These are phyloP conservation scores for Sebastes steindachneri DNA, from an alignment of 2,797 vertebrate genomes.

Conservation along the genomic window DNA sequence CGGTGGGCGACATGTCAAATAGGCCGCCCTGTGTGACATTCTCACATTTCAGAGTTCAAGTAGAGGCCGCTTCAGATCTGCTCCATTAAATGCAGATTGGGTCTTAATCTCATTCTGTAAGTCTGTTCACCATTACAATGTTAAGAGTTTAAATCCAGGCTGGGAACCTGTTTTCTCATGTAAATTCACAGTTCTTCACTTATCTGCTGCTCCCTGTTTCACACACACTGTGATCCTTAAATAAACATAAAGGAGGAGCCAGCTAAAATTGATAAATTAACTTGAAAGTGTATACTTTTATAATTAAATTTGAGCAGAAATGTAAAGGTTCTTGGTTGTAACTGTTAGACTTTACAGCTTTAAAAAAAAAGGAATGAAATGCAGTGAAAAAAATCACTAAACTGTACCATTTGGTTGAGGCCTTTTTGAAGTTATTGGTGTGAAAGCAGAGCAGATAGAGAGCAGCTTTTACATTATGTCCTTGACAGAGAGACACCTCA, in stretches of 20 bases:
- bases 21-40: conserved; percentile 82
- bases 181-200: conserved; percentile 77
- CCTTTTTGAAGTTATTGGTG: conserved; percentile 15
- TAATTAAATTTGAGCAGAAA: background rate
- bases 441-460: conserved; percentile 2
- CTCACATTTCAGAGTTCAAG: conserved; percentile 86
- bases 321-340: background rate
- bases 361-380: background rate
- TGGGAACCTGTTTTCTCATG: conserved; percentile 85
- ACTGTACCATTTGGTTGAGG: conserved; percentile 9
- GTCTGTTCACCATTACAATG: conserved; percentile 84
- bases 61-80: conserved; percentile 85
- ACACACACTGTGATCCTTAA: conserved; percentile 73
- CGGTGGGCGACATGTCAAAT: conserved; percentile 83
- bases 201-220: conserved; percentile 69
- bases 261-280: conserved; percentile 4
- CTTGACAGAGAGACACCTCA: conserved; percentile 27
- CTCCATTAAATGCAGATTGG: conserved; percentile 85
- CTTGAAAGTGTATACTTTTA: background rate
- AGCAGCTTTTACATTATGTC: background rate
- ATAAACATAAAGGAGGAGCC: conserved; percentile 65
- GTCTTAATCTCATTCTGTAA: conserved; percentile 85
- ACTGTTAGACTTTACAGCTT: conserved; percentile 3
- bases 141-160: conserved; percentile 82
- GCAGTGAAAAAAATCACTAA: background rate